A percentile compares a stretch with the other conserved stretches of the same genome.
Evolutionary conservation across 2,797 vertebrate genomes (phyloP).

Genomic region (Lutjanus argentimaculatus): DNA sequence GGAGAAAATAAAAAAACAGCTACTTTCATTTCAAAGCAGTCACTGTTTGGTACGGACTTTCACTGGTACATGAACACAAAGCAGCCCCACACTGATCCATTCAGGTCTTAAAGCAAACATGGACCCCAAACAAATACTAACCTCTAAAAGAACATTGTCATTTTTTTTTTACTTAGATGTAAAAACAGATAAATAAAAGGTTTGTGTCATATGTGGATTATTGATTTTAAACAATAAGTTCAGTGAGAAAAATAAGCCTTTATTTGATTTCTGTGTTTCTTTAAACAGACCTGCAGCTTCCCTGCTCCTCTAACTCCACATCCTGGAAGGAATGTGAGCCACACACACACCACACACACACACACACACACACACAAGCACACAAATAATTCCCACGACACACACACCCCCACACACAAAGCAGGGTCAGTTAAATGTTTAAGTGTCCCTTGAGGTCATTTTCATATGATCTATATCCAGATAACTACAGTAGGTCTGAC

Average conservation of each 20-base stretch:
- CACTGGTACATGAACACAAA: slow-evolving; percentile 39
- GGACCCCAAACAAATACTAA: neutral
- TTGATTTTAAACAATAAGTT: slow-evolving; percentile 41
- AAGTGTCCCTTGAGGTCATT: slow-evolving; percentile 58
- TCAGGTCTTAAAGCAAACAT: slow-evolving; percentile 18
- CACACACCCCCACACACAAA: slow-evolving; percentile 53
- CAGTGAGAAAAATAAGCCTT: slow-evolving; percentile 17
- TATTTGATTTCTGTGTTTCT: slow-evolving; percentile 41
- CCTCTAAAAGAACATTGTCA: neutral
- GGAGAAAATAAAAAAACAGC: slow-evolving; percentile 24
- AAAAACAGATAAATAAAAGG: slow-evolving; percentile 38
- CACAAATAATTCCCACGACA: no score
- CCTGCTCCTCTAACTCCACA: slow-evolving; percentile 52
- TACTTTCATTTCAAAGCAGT: slow-evolving; percentile 42
- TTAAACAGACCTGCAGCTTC: slow-evolving; percentile 32
- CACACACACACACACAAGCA: slow-evolving; percentile 30
- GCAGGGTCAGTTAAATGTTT: slow-evolving; percentile 60
- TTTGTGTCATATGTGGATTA: slow-evolving; percentile 25
- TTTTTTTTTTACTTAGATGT: slow-evolving; percentile 27
- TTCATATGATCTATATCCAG: slow-evolving; percentile 61
- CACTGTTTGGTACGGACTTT: slow-evolving; percentile 30
- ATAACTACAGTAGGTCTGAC: slow-evolving; percentile 40
- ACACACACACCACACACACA: slow-evolving; percentile 37
- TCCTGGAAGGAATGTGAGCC: slow-evolving; percentile 65
- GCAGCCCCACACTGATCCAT: neutral